Conservation (phyloP, 2,888 invertebrate genomes). For the Rotaria magnacalcarata region DNA sequence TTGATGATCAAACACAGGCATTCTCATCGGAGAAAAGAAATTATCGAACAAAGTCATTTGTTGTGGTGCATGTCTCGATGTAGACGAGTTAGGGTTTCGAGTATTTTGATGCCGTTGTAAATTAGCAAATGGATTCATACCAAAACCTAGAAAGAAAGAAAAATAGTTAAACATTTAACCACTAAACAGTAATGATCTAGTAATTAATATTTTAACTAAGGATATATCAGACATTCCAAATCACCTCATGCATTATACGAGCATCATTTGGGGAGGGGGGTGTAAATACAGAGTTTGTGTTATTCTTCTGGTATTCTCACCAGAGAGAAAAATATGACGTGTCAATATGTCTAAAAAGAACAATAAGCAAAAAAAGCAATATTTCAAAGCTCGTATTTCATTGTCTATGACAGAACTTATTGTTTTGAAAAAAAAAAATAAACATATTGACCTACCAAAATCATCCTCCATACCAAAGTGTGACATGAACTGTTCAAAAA, state of each 20-base stretch:
- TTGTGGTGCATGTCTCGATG: not conserved
- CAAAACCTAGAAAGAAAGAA: not conserved
- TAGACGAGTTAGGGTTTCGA: not conserved
- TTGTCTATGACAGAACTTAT: not conserved
- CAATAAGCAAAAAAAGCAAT: not conserved
- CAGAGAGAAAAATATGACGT: not conserved
- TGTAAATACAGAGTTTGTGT: not conserved
- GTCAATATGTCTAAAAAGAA: not conserved
- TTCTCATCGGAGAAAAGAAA: conserved; percentile 32
- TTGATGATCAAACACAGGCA: not conserved
- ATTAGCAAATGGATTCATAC: conserved; percentile 10
- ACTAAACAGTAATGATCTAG: no score
- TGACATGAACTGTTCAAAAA: conserved; percentile 19
- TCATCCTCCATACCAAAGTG: not conserved
- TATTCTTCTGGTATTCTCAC: not conserved
- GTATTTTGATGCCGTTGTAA: not conserved
- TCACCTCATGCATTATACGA: not conserved
- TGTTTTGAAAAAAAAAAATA: not conserved
- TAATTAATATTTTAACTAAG: not conserved
- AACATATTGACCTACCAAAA: not conserved
- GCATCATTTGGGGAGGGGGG: not conserved
- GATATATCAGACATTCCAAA: not conserved
- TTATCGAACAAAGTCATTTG: conserved; percentile 19
- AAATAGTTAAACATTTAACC: not conserved
- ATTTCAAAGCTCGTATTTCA: not conserved